phyloP scores from a whole-genome alignment of 2,888 invertebrate species.

The Ochropacha duplaris region DNA sequence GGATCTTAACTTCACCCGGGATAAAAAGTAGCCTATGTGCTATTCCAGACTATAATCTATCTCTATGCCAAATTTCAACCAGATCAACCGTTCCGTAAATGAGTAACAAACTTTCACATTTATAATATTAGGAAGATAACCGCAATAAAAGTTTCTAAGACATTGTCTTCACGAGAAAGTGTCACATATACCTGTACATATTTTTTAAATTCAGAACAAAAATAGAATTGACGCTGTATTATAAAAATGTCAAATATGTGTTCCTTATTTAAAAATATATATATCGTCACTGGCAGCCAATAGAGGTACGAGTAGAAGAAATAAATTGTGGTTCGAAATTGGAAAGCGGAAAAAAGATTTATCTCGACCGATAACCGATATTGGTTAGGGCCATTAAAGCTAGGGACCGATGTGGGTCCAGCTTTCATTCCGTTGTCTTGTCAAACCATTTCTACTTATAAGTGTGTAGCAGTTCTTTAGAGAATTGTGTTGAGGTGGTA shows the following conservation, averaged over 20 bases:
- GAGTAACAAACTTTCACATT: too few relatives aligned
- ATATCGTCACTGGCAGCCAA: background rate
- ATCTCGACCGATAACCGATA: slow-evolving; percentile 35
- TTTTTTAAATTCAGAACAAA: background rate
- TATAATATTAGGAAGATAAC: too few relatives aligned
- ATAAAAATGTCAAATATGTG: background rate
- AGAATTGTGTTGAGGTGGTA: background rate
- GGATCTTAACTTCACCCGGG: too few relatives aligned
- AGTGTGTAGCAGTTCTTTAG: background rate
- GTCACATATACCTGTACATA: too few relatives aligned
- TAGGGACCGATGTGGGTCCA: background rate
- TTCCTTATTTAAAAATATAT: slow-evolving; percentile 8
- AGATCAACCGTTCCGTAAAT: too few relatives aligned
- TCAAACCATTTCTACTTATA: slow-evolving; percentile 5
- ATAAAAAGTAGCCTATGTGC: too few relatives aligned
- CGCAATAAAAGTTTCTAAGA: too few relatives aligned
- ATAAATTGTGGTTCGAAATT: slow-evolving; percentile 35
- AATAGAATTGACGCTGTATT: background rate
- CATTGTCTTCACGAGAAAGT: too few relatives aligned
- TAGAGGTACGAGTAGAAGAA: slow-evolving; percentile 29
- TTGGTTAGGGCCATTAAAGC: slow-evolving; percentile 17
- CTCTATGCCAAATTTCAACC: too few relatives aligned
- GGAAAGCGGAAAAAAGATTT: slow-evolving; percentile 40
- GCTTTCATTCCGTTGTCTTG: slow-evolving; percentile 3
- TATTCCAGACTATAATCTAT: too few relatives aligned